Base-by-base conservation (phyloP, 1,140 invertebrate species). In the Temnothorax curvispinosus region DNA sequence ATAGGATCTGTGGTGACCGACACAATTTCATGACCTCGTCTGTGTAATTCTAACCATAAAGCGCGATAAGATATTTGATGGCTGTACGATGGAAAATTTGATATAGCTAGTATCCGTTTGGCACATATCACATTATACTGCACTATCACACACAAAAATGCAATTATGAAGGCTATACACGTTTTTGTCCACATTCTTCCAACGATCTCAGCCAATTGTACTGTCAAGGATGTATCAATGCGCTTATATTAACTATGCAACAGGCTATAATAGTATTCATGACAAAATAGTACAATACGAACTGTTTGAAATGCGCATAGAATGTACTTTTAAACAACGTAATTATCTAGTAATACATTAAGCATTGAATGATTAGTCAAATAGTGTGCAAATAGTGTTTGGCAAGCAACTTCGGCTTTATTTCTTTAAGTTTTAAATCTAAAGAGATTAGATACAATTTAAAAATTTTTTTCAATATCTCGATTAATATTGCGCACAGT, bases 21-120 rank as follows among this genome's bases (percentile, higher is more conserved):
- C 15, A 89, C 86, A 41, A 89, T 64, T 38, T 89, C 88, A 15
- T 89, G 44, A 15, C 88, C 88, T 21, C 21, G 77, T 85, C 32
- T 77, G 5, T 67, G 32, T 21, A 89, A 67, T 41, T 65, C 78
- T 41, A 47, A 15, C 0, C 3, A 32, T 27, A 89, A 56, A n/a
- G 1, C 2, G 6, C 64, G 85, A 50, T 78, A 85, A n/a, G 38
- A 21, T 1, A 84, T 38, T 50, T 85, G 86, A 85, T 89, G 88
- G 21, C 85, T 89, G 52, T 78, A 87, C 0, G 74, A 41, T n/a
- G 88, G 78, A 6, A 15, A 3, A 11, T 9, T 50, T 11, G 21
- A 2, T 65, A 89, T 35, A 18, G 75, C 0, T 6, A 89, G 21
- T 71, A 89, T 87, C 15, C 64, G 77, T 52, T 71, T 80, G 15